Evolutionary conservation across 1,140 invertebrate genomes (phyloP).

Genomic region (Scylla paramamosain): DNA sequence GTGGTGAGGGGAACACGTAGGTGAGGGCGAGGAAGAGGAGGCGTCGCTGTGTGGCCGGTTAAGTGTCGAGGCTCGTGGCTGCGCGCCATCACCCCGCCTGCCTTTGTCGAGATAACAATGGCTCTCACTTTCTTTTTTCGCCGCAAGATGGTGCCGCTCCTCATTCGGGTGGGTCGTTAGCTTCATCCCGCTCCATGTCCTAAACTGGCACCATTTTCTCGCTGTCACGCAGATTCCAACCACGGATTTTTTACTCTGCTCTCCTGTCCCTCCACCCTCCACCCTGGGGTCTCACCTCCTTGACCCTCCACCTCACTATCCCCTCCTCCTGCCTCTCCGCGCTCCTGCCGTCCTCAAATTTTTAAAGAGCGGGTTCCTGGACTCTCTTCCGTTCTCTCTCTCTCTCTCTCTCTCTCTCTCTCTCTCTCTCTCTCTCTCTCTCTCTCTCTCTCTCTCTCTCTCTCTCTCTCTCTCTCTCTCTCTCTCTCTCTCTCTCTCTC

Average conservation of each 20-base stretch:
- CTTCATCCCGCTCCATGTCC: constrained; percentile 55
- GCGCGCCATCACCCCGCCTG: constrained; percentile 43
- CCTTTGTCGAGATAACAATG: constrained; percentile 70
- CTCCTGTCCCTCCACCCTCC: neutral
- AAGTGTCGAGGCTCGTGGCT: constrained; percentile 45
- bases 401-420: neutral
- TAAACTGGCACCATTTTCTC: constrained; percentile 58
- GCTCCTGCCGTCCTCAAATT: neutral
- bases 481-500: neutral
- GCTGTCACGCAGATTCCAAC: constrained; percentile 46
- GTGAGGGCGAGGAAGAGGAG: neutral
- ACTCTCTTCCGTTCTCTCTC: neutral
- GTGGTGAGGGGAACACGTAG: neutral
- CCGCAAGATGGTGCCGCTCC: constrained; percentile 59
- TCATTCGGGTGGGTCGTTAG: constrained; percentile 62
- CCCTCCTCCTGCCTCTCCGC: neutral
- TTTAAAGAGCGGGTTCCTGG: too few species aligned
- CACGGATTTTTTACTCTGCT: neutral
- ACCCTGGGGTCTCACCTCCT: neutral
- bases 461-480: neutral
- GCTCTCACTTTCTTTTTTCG: constrained; percentile 66
- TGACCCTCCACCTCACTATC: neutral
- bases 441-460: neutral
- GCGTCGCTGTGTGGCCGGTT: constrained; percentile 35
- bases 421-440: neutral